Conservation (phyloP, 2,888 invertebrate species). For the Siphonodentalium dalli region DNA sequence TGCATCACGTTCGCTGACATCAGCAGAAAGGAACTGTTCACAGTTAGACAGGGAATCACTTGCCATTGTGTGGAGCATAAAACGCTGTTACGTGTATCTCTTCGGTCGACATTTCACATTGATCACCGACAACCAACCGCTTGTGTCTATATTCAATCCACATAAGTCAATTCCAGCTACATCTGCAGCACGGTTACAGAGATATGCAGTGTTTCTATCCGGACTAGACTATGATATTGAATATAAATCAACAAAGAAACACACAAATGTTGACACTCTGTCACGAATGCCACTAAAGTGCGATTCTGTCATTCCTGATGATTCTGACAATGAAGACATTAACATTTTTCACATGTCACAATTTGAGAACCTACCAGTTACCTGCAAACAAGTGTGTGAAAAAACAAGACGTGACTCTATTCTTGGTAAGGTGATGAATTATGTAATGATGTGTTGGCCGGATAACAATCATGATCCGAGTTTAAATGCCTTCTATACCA, state of each 20-base stretch:
- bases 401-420: slow-evolving; percentile 23
- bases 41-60: slow-evolving; percentile 31
- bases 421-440: slow-evolving; percentile 16
- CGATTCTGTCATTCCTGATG: too few relatives aligned
- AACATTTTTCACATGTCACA: slow-evolving; percentile 17
- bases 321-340: slow-evolving; percentile 2
- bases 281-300: slow-evolving; percentile 38
- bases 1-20: slow-evolving; percentile 10
- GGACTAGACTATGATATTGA: slow-evolving; percentile 56
- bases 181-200: slow-evolving; percentile 45
- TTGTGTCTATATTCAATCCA: slow-evolving; percentile 57
- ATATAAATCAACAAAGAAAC: slow-evolving; percentile 40
- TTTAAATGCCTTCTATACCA: slow-evolving; percentile 14
- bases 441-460: slow-evolving; percentile 10
- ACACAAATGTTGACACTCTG: slow-evolving; percentile 54
- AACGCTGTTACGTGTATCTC: slow-evolving; percentile 32
- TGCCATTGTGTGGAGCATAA: slow-evolving; percentile 28
- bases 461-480: slow-evolving; percentile 3
- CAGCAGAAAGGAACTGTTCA: slow-evolving; percentile 24
- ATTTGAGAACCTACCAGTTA: slow-evolving; percentile 22
- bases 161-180: slow-evolving; percentile 42
- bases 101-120: slow-evolving; percentile 37
- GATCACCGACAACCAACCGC: slow-evolving; percentile 62
- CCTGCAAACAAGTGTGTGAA: slow-evolving; percentile 10
- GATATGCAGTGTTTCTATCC: slow-evolving; percentile 46